Evolutionary conservation across 2,888 invertebrate genomes (phyloP).

Genomic region (Seira sanloemensis): DNA sequence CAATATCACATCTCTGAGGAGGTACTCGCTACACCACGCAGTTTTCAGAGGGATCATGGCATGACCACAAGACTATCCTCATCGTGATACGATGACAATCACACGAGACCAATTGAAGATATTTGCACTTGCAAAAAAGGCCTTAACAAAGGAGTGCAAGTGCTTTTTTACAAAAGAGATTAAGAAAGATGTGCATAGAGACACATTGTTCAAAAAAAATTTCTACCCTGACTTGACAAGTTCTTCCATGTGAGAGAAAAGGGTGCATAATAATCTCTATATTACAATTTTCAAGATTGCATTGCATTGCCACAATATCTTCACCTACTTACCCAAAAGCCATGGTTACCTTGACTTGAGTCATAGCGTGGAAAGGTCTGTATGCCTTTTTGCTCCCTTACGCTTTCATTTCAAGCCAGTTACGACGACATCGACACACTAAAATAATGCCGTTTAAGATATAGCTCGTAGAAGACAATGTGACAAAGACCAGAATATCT

Average conservation of each 20-base stretch:
- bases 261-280: not conserved
- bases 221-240: not conserved
- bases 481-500: too few relatives aligned
- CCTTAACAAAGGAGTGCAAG: too few relatives aligned
- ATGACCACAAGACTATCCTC: not conserved
- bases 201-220: not conserved
- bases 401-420: conserved; percentile 26
- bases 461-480: too few relatives aligned
- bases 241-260: not conserved
- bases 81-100: too few relatives aligned
- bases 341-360: conserved; percentile 62
- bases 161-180: too few relatives aligned
- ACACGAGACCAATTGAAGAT: too few relatives aligned
- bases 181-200: not conserved
- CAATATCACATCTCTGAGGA: too few relatives aligned
- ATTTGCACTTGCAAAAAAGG: too few relatives aligned
- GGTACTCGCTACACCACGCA: not conserved
- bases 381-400: conserved; percentile 33
- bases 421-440: conserved; percentile 48
- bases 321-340: conserved; percentile 65
- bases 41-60: not conserved
- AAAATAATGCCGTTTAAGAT: conserved; percentile 9
- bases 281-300: not conserved
- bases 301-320: conserved; percentile 43
- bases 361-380: conserved; percentile 49